Base-by-base conservation (phyloP, 1,140 invertebrate genomes). In the Melitaea cinxia region DNA sequence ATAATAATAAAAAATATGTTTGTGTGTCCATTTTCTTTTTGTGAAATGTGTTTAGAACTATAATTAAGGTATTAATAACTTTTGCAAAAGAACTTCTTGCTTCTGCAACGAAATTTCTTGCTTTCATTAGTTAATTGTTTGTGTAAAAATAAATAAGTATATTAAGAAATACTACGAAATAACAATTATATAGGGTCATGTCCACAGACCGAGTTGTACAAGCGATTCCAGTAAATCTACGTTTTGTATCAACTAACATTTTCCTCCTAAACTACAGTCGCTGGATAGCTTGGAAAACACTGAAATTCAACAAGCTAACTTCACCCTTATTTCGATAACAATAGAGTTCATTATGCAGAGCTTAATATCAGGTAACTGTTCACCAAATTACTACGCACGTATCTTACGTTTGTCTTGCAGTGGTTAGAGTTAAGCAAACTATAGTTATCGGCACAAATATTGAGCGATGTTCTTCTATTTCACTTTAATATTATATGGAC, bases 381-480 rank as follows among this genome's bases (percentile, higher is more conserved):
- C 15, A 53, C 24, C 23, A 54, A 54, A 42, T 30, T 53, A 33
- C 50, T 61, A 53, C 59, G 59, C 59, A 61, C 49, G 59, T 61
- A 57, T 15, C 5, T 15, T 26, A 7, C 35, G 35, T 56, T 56
- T 28, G 21, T 12, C 42, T 47, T 47, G 42, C 7, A 21, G 12
- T 47, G 9, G 42, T 47, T 23, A n/a, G n/a, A n/a, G n/a, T n/a
- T n/a, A n/a, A n/a, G n/a, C n/a, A n/a, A n/a, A n/a, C n/a, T n/a
- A n/a, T n/a, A n/a, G n/a, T n/a, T n/a, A n/a, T n/a, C n/a, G n/a
- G n/a, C n/a, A n/a, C n/a, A n/a, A n/a, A n/a, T n/a, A n/a, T n/a
- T n/a, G n/a, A n/a, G n/a, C n/a, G n/a, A n/a, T n/a, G n/a, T n/a
- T n/a, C n/a, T n/a, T n/a, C n/a, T n/a, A n/a, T n/a, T n/a, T n/a